Conservation (phyloP, 2,888 invertebrate species). For the Pseudococcus viburni region DNA sequence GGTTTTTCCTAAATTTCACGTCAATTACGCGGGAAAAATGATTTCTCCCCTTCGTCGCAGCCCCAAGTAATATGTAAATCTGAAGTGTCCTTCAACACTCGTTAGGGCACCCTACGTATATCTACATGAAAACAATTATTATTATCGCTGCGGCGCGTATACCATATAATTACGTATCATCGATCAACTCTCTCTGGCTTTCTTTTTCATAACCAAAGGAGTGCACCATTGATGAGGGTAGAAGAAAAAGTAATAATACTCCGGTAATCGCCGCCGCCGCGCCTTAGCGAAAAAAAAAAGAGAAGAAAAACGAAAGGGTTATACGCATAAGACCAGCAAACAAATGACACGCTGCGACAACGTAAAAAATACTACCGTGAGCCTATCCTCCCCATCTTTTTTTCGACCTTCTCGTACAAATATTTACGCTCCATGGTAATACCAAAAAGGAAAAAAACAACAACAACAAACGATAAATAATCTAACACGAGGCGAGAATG, state of each 20-base stretch:
- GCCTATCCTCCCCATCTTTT: neutral
- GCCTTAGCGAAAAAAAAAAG: neutral
- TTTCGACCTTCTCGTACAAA: neutral
- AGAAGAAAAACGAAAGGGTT: slow-evolving; percentile 17
- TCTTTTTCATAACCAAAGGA: neutral
- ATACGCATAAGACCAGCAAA: neutral
- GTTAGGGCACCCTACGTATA: neutral
- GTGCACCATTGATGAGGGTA: neutral
- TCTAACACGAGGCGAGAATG: slow-evolving; percentile 8
- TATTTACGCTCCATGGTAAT: slow-evolving; percentile 14
- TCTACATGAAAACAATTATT: neutral
- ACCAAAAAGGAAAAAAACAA: neutral
- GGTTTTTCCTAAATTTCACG: no score
- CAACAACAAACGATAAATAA: slow-evolving; percentile 17
- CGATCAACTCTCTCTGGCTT: slow-evolving; percentile 6
- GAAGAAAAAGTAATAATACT: neutral
- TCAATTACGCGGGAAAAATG: no score
- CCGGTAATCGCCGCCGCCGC: neutral
- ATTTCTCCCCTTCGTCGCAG: no score
- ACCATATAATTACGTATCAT: slow-evolving; percentile 1
- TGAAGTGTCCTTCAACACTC: neutral
- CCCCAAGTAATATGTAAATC: neutral
- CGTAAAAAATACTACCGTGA: neutral
- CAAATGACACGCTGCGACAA: slow-evolving; percentile 15
- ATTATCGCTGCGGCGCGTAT: neutral